Evolutionary conservation across 1,140 invertebrate species (phyloP), one percentile per base, ranked within the genome.

Genomic region (Solen grandis): DNA sequence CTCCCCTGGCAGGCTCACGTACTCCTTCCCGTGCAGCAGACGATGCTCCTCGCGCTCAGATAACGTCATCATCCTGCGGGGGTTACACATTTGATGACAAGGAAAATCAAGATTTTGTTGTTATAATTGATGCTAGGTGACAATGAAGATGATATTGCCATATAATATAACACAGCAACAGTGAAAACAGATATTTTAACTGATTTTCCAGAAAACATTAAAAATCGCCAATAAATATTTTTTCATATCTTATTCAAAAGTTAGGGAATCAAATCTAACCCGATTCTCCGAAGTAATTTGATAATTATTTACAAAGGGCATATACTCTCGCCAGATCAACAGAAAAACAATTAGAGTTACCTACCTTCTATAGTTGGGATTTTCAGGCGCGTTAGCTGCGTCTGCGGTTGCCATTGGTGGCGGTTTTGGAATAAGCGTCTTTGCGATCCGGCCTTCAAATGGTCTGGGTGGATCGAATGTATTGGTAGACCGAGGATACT

Each of bases 391-490:
- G 33, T 78, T 78, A 5, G 76, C 73, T 65, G 46, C 62, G 41
- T 33, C 54, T 14, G 82, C 82, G 60, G 86, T 36, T 46, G 79
- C 81, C 73, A 84, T 77, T 63, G 68, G 79, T 19, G 83, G 76
- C 31, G 87, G 86, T 77, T 81, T 84, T 5, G 88, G 87, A 13
- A 86, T 83, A n/a, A 90, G 65, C 29, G 70, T 68, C 29, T 85
- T 81, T 1, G 87, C 68, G 13, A 92, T 84, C 22, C 88, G 82
- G 0, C 91, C 91, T 63, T 91, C 87, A 65, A 85, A 66, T 41
- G 89, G 87, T 36, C 90, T 72, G 5, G 91, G 84, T 59, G 90
- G 90, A 68, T 90, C 89, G 66, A 89, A 89, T 0, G 90, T 90
- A 74, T 88, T 89, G 8, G 82, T 84, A 22, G 84, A 87, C 29